A percentile compares a stretch with the other conserved stretches of the same genome.
Evolutionary conservation across 1,140 invertebrate species (phyloP).

Genomic region (Acyrthosiphon pisum): DNA sequence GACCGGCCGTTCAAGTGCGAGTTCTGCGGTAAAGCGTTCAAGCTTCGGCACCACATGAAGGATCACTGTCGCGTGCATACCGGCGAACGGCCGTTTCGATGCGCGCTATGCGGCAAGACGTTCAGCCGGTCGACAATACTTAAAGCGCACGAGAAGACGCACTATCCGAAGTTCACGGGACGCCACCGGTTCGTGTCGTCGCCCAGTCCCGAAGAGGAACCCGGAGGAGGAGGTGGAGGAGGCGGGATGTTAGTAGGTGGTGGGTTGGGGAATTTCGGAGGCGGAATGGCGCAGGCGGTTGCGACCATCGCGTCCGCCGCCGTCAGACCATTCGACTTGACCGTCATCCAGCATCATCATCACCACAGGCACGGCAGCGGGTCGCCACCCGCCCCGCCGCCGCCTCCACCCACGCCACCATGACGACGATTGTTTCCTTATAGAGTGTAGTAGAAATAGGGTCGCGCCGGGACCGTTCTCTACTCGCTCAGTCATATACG

Average conservation of each 20-base stretch:
- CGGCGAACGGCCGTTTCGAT: constrained; percentile 87
- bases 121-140: constrained; percentile 88
- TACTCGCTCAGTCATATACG: not conserved
- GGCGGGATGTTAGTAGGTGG: not conserved
- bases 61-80: constrained; percentile 91
- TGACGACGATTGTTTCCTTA: constrained; percentile 53
- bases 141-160: constrained; percentile 90
- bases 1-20: constrained; percentile 89
- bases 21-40: constrained; percentile 89
- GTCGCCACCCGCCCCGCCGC: not conserved
- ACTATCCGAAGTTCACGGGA: constrained; percentile 83
- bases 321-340: constrained; percentile 41
- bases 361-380: constrained; percentile 35
- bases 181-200: constrained; percentile 81
- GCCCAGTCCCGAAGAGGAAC: constrained; percentile 79
- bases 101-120: constrained; percentile 85
- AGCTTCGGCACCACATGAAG: constrained; percentile 89
- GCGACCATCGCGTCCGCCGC: constrained; percentile 31
- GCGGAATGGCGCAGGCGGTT: constrained; percentile 1
- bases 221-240: constrained; percentile 16
- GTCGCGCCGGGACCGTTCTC: not conserved
- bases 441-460: constrained; percentile 31
- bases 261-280: not conserved
- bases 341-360: constrained; percentile 46
- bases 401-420: constrained; percentile 35